Conservation (phyloP, 1,140 invertebrate species). For the Rhyzopertha dominica region DNA sequence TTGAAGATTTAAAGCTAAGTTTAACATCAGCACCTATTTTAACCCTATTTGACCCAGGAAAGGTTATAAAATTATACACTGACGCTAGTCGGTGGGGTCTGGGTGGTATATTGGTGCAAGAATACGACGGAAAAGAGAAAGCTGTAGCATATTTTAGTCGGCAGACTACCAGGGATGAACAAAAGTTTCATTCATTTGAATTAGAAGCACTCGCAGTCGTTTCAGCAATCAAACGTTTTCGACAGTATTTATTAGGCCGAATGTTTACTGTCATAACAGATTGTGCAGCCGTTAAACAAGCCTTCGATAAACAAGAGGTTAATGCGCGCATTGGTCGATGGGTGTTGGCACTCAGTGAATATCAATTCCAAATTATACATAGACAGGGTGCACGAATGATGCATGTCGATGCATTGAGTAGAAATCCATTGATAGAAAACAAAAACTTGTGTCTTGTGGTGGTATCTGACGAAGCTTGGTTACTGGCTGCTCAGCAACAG, state of each 20-base stretch:
- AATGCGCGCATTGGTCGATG: conserved; percentile 15
- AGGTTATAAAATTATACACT: conserved; percentile 30
- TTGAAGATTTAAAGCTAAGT: conserved; percentile 24
- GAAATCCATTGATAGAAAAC: conserved; percentile 24
- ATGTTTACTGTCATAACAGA: too few species aligned
- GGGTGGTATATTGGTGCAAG: conserved; percentile 24
- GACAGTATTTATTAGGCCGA: too few species aligned
- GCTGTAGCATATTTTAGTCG: conserved; percentile 34
- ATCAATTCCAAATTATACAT: conserved; percentile 15
- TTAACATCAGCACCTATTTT: conserved; percentile 32
- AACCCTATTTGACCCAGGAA: conserved; percentile 28
- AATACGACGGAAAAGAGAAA: conserved; percentile 23
- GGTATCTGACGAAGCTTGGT: conserved; percentile 28
- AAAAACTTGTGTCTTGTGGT: conserved; percentile 2
- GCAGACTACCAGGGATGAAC: conserved; percentile 27
- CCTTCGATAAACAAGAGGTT: too few species aligned
- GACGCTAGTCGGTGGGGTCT: conserved; percentile 30
- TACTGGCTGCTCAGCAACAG: conserved; percentile 31
- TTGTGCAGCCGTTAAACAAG: too few species aligned
- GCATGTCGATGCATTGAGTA: conserved; percentile 43
- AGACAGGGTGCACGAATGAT: conserved; percentile 29
- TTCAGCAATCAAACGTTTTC: too few species aligned
- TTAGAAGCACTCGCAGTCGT: too few species aligned
- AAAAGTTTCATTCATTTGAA: conserved; percentile 32
- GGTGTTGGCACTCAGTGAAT: conserved; percentile 6